Percentiles rank a stretch among this genome's conserved stretches.
These are phyloP conservation scores for Caprella mutica DNA, from an alignment of 2,888 invertebrate genomes.

Conservation along the genomic window DNA sequence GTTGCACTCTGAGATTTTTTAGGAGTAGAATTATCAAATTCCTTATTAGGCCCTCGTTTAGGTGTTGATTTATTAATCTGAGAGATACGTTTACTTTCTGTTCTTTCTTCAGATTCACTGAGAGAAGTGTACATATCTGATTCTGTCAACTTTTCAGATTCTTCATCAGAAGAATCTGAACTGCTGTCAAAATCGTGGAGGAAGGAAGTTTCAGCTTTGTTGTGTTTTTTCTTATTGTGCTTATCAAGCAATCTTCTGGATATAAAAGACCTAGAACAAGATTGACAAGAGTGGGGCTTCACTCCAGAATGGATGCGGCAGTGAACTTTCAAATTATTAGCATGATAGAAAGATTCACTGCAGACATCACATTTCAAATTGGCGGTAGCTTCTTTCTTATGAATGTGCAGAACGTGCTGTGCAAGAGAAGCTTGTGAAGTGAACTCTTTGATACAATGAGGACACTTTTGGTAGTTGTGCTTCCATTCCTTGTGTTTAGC, in stretches of 20 bases:
- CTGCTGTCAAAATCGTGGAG: neutral
- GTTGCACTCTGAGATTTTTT: no score
- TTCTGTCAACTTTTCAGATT: slow-evolving; percentile 1
- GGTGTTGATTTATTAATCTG: no score
- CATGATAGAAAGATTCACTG: slow-evolving; percentile 25
- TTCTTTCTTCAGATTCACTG: slow-evolving; percentile 8
- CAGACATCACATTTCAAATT: slow-evolving; percentile 31
- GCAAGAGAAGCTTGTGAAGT: slow-evolving; percentile 32
- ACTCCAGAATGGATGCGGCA: slow-evolving; percentile 27
- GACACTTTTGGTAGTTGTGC: slow-evolving; percentile 33
- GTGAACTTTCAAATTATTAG: slow-evolving; percentile 27
- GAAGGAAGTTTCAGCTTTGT: neutral
- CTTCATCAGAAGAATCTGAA: slow-evolving; percentile 7
- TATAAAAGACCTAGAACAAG: slow-evolving; percentile 67
- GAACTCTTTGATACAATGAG: slow-evolving; percentile 31
- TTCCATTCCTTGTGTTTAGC: slow-evolving; percentile 34
- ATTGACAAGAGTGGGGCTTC: slow-evolving; percentile 38
- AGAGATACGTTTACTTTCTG: no score
- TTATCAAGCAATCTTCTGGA: slow-evolving; percentile 64
- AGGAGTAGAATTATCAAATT: no score
- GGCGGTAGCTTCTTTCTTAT: slow-evolving; percentile 31
- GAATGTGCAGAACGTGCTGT: slow-evolving; percentile 34
- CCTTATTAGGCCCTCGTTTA: no score
- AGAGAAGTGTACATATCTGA: slow-evolving; percentile 12
- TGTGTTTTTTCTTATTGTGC: slow-evolving; percentile 44